These are phyloP conservation scores for Holacanthus passer DNA, from an alignment of 2,113 vertebrate species.

Conservation along the genomic window DNA sequence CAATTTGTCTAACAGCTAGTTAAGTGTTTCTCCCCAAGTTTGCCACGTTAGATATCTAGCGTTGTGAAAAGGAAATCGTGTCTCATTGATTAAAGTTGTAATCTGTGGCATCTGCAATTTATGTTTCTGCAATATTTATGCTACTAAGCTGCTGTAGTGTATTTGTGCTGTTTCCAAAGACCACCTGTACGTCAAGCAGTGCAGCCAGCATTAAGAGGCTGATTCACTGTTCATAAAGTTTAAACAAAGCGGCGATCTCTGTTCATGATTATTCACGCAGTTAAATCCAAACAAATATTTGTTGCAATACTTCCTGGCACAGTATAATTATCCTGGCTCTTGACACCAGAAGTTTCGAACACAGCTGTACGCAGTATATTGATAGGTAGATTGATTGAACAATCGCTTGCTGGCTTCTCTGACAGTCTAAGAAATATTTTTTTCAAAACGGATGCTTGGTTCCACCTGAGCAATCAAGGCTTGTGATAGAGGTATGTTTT, in stretches of 20 bases:
- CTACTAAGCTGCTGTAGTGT: background rate
- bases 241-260: background rate
- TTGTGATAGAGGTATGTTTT: constrained; percentile 43
- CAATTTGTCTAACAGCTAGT: background rate
- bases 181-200: background rate
- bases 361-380: background rate
- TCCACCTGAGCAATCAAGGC: constrained; percentile 49
- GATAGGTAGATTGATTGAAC: background rate
- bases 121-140: background rate
- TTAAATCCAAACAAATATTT: background rate
- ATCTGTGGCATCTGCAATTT: background rate
- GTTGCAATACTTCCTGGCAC: background rate
- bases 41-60: background rate
- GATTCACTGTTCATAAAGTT: background rate
- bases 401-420: background rate
- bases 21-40: background rate
- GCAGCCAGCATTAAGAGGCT: background rate
- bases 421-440: background rate
- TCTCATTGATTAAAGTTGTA: background rate
- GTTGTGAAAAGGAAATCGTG: background rate
- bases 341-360: background rate
- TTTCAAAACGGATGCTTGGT: constrained; percentile 28
- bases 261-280: background rate
- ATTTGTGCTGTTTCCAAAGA: background rate
- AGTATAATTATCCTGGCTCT: background rate